phyloP scores from a whole-genome alignment of 2,888 invertebrate species.

The Eupeodes luniger region DNA sequence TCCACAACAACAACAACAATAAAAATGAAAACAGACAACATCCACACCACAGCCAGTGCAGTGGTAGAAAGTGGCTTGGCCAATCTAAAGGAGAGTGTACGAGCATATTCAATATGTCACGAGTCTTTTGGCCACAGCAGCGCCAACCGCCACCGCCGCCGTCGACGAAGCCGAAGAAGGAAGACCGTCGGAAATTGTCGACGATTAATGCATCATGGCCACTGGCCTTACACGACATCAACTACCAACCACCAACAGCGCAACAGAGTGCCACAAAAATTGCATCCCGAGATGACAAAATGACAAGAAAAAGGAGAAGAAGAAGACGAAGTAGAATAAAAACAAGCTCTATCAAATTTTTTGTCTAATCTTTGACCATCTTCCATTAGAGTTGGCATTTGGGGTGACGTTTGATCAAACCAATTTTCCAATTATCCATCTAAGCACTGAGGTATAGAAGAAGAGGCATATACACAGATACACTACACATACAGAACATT shows the following conservation, averaged over 20 bases:
- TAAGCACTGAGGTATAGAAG: not conserved
- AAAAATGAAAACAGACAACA: not conserved
- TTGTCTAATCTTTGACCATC: slow-evolving; percentile 71
- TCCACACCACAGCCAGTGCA: slow-evolving; percentile 2
- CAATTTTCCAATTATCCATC: slow-evolving; percentile 72
- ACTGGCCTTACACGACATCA: not conserved
- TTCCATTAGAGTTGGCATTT: slow-evolving; percentile 68
- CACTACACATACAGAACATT: too few species aligned
- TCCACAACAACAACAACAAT: slow-evolving; percentile 5
- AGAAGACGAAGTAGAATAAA: not conserved
- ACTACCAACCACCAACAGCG: not conserved
- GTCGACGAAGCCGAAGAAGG: slow-evolving; percentile 4
- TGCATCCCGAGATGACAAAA: slow-evolving; percentile 31
- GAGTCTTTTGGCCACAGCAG: slow-evolving; percentile 15
- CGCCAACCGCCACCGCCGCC: too few species aligned
- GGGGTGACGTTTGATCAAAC: slow-evolving; percentile 67
- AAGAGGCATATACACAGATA: too few species aligned
- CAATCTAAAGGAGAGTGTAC: slow-evolving; percentile 21
- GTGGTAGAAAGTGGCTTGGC: slow-evolving; percentile 29
- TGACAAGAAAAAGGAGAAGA: not conserved
- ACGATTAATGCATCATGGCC: slow-evolving; percentile 67
- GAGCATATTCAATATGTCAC: slow-evolving; percentile 51
- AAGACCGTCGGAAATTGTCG: slow-evolving; percentile 66
- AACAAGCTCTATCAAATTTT: slow-evolving; percentile 4
- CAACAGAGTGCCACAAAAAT: slow-evolving; percentile 19